These are phyloP conservation scores for Antheraea assamensis DNA, from an alignment of 2,888 invertebrate species.

Conservation along the genomic window DNA sequence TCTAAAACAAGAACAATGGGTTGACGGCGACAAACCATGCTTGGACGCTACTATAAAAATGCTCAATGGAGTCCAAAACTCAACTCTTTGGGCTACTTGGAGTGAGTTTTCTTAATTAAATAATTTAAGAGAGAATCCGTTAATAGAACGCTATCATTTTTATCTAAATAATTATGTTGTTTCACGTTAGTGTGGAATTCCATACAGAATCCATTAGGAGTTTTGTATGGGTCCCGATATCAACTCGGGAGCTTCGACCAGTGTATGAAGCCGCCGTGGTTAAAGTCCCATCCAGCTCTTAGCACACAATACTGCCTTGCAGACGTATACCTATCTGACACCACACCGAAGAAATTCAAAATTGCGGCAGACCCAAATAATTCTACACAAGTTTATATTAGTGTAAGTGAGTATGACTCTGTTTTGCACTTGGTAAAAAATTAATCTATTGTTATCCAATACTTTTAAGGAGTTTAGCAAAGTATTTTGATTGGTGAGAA, in stretches of 20 bases:
- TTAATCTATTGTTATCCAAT: no score
- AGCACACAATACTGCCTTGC: conserved; percentile 50
- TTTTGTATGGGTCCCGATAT: conserved; percentile 30
- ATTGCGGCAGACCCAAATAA: conserved; percentile 30
- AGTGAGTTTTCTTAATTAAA: conserved; percentile 23
- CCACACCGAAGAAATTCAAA: neutral
- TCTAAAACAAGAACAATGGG: conserved; percentile 26
- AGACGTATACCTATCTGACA: conserved; percentile 33
- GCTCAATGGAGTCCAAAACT: conserved; percentile 32
- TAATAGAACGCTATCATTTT: neutral
- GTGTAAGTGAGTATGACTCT: conserved; percentile 31
- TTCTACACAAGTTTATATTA: conserved; percentile 32
- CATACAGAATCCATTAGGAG: conserved; percentile 34
- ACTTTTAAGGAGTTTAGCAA: no score
- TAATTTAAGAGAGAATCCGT: no score
- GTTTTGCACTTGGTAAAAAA: no score
- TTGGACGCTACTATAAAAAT: conserved; percentile 25
- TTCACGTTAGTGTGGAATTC: conserved; percentile 37
- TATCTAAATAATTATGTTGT: neutral
- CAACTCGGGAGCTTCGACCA: conserved; percentile 39
- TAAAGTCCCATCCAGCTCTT: conserved; percentile 32
- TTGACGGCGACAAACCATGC: conserved; percentile 25
- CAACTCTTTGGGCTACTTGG: conserved; percentile 34
- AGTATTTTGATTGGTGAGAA: no score
- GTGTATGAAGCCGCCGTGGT: conserved; percentile 39